Evolutionary conservation across 2,113 vertebrate species (phyloP).

Genomic region (Phasianus colchicus): DNA sequence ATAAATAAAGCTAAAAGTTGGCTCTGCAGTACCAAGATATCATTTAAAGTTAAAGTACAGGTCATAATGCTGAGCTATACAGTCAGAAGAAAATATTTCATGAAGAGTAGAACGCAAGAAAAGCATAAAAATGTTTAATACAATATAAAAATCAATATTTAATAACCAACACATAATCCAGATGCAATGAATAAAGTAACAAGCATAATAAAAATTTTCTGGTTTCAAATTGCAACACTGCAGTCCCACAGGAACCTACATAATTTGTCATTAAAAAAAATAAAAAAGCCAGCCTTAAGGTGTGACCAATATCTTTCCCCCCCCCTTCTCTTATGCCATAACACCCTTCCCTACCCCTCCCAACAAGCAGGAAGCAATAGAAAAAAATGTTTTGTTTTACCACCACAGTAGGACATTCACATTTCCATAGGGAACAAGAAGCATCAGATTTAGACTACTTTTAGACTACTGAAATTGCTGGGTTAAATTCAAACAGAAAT

Average conservation of each 20-base stretch:
- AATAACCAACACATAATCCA: constrained; percentile 15
- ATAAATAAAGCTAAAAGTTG: not conserved
- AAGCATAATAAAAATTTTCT: not conserved
- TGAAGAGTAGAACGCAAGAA: not conserved
- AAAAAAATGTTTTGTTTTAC: not conserved
- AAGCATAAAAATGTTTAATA: not conserved
- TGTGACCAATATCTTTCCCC: not conserved
- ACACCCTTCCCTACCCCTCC: not conserved
- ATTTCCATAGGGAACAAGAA: not conserved
- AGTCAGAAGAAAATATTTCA: not conserved
- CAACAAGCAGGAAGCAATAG: not conserved
- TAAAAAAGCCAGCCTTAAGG: not conserved
- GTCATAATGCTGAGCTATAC: not conserved
- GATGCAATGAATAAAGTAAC: constrained; percentile 2
- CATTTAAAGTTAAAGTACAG: not conserved
- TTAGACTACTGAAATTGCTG: not conserved
- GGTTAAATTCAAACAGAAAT: not conserved
- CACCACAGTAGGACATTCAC: not conserved
- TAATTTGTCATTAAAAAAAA: not conserved
- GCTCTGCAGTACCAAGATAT: not conserved
- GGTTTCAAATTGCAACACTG: not conserved
- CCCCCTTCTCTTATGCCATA: not conserved
- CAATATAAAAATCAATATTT: constrained; percentile 46
- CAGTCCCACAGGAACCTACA: not conserved
- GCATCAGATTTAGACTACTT: not conserved